These are phyloP conservation scores for Copidosoma aretas DNA, from an alignment of 2,888 invertebrate genomes.

Conservation along the genomic window DNA sequence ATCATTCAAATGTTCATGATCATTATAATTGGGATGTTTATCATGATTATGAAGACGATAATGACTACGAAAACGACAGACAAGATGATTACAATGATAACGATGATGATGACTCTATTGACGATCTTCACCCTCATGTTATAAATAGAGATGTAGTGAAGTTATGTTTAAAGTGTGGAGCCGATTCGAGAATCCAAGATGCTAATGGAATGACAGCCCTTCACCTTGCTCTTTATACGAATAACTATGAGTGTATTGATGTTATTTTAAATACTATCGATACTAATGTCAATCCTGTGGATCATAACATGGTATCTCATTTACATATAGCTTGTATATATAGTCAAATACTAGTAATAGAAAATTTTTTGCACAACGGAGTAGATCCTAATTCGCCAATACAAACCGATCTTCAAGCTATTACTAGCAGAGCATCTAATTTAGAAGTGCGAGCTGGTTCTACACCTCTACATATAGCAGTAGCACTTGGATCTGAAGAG, in stretches of 20 bases:
- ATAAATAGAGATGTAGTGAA: too few relatives aligned
- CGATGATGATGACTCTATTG: too few relatives aligned
- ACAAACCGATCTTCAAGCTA: neutral
- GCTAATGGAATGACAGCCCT: slow-evolving; percentile 1
- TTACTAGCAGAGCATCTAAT: too few relatives aligned
- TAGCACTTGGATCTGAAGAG: neutral
- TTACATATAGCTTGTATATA: neutral
- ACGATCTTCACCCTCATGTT: too few relatives aligned
- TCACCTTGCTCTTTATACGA: neutral
- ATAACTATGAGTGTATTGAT: neutral
- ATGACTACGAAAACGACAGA: neutral
- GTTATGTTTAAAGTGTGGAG: neutral
- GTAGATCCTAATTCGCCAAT: neutral
- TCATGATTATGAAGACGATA: neutral
- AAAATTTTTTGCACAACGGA: neutral
- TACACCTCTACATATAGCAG: slow-evolving; percentile 14
- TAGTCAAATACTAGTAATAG: neutral
- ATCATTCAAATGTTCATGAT: too few relatives aligned
- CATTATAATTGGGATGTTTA: too few relatives aligned
- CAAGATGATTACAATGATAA: too few relatives aligned
- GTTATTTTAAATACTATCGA: neutral
- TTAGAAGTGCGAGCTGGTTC: neutral
- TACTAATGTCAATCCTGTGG: neutral
- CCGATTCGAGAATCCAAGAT: neutral
- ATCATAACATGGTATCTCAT: too few relatives aligned